phyloP scores from a whole-genome alignment of 92 coral and sea anemone genomes.

The Umimayanthus kanabou region DNA sequence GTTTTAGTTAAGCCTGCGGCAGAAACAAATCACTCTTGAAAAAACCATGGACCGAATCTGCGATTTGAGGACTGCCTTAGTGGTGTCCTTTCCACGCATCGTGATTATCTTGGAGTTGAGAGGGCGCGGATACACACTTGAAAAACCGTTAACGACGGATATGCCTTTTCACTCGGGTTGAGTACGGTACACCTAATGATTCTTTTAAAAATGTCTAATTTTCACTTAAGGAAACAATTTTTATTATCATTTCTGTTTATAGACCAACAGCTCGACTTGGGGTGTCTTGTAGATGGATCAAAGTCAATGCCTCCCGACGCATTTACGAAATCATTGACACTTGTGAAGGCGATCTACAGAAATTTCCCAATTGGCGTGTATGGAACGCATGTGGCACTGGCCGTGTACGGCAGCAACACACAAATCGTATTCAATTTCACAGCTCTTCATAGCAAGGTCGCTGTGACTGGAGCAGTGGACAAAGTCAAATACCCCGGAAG shows the following conservation, averaged over 20 bases:
- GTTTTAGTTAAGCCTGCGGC: no score
- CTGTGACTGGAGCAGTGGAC: slow-evolving; percentile 54
- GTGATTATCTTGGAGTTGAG: not conserved
- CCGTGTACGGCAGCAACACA: slow-evolving; percentile 53
- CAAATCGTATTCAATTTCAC: slow-evolving; percentile 64
- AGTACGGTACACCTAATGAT: not conserved
- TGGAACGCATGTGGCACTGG: slow-evolving; percentile 83
- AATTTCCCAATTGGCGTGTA: slow-evolving; percentile 80
- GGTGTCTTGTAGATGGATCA: slow-evolving; percentile 82
- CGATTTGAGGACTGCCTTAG: not conserved
- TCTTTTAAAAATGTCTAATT: not conserved
- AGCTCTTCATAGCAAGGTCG: slow-evolving; percentile 37
- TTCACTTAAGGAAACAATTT: not conserved
- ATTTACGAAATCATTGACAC: slow-evolving; percentile 55
- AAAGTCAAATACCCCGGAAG: slow-evolving; percentile 30
- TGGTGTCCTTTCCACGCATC: no score
- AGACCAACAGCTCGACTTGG: slow-evolving; percentile 81
- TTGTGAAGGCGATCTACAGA: slow-evolving; percentile 68
- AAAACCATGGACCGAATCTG: no score
- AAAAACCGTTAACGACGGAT: not conserved
- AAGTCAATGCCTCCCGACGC: slow-evolving; percentile 52
- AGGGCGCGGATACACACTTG: not conserved
- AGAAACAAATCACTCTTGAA: no score
- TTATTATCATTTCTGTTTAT: not conserved
- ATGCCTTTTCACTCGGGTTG: not conserved